Evolutionary conservation across 2,113 vertebrate genomes (phyloP).

Genomic region (Ctenodactylus gundi): DNA sequence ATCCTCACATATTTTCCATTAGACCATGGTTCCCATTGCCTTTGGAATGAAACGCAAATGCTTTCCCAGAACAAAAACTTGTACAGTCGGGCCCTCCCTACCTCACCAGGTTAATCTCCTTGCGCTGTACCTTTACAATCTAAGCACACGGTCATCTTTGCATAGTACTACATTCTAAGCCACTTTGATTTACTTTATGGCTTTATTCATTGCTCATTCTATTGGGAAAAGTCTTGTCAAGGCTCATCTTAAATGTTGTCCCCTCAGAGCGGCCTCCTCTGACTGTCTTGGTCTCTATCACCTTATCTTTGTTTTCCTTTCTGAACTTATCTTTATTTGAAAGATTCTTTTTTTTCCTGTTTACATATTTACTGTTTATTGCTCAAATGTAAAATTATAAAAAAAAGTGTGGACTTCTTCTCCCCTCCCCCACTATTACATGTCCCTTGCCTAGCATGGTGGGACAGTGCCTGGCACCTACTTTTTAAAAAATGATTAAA

Average conservation of each 20-base stretch:
- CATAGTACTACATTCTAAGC: background rate
- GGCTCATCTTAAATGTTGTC: background rate
- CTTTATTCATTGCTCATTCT: background rate
- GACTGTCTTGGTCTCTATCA: background rate
- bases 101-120: background rate
- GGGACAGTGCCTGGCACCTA: background rate
- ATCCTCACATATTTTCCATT: background rate
- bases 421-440: background rate
- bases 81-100: background rate
- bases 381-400: background rate
- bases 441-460: background rate
- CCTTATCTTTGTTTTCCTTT: background rate
- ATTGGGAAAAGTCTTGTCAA: background rate
- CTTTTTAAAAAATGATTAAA: background rate
- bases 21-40: background rate
- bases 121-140: rapidly evolving
- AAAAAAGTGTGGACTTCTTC: background rate
- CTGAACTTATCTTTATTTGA: background rate
- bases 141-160: background rate
- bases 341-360: background rate
- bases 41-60: background rate
- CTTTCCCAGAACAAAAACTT: background rate
- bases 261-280: background rate
- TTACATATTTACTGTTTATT: background rate
- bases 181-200: background rate